Evolutionary conservation across 64 coral and sea anemone species (phyloP), one percentile per base, ranked within the genome.

Genomic region (Stylophora pistillata): DNA sequence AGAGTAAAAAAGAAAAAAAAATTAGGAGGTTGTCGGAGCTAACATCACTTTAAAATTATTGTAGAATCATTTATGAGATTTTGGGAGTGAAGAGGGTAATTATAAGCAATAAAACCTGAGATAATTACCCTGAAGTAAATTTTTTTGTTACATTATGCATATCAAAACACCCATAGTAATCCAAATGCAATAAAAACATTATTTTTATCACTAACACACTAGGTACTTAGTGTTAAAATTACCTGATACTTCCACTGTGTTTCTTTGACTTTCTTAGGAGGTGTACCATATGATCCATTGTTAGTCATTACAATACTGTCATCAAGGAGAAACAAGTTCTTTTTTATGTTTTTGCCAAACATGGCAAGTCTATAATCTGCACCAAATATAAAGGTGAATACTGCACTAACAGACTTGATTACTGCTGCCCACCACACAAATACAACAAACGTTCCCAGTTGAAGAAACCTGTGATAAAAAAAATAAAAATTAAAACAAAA

Each of bases 261-360:
- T 2, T 92, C 82, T 64, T 85, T 74, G 57, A 95, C 72, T 13
- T 13, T 71, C 59, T 75, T 92, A 53, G 94, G 94, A 32, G 89
- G 79, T 74, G 94, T 79, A 31, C 94, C 94, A 74, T 65, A 95
- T 30, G 90, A 92, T 41, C 94, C 90, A 86, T 95, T 78, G 78
- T 95, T 95, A 5, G 85, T 33, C 31, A 70, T 33, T 9, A 86
- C 89, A 7, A 88, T 85, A 52, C 62, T 74, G 27, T 71, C 33
- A 81, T 95, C 89, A 17, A 95, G 58, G 28, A 63, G 55, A 79
- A 95, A 95, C 27, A 86, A 74, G 23, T 72, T 88, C 61, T 30
- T 88, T 41, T 73, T 77, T 65, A 95, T 79, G 5, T 64, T 74
- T 54, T 92, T 78, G 5, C 94, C 94, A 75, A 77, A 95, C 47